These are phyloP conservation scores for Barnardius zonarius DNA, from an alignment of 2,113 vertebrate species.

Conservation along the genomic window DNA sequence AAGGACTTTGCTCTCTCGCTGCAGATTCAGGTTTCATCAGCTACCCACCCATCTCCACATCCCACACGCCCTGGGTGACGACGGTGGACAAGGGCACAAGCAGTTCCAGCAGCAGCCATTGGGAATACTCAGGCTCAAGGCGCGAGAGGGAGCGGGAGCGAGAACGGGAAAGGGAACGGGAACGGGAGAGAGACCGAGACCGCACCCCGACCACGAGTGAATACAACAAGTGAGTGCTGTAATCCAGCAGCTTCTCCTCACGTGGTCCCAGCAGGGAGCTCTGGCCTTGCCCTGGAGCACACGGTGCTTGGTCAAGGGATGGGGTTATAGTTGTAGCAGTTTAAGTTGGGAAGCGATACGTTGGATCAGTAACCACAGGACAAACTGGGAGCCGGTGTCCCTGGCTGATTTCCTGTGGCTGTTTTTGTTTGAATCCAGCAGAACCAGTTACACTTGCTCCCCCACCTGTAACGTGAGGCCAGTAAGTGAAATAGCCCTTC, in stretches of 20 bases:
- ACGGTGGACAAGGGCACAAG: conserved; percentile 64
- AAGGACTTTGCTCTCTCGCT: neutral
- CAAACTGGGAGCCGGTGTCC: neutral
- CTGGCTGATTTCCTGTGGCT: neutral
- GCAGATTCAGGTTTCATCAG: conserved; percentile 74
- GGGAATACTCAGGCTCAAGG: conserved; percentile 68
- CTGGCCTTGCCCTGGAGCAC: neutral
- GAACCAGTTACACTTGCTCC: conserved; percentile 45
- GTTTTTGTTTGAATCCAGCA: conserved; percentile 1
- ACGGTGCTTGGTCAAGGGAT: neutral
- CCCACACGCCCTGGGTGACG: conserved; percentile 69
- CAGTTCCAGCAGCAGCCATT: conserved; percentile 58
- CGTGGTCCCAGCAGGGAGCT: neutral
- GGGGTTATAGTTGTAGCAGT: fast-evolving
- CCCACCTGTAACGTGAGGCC: neutral
- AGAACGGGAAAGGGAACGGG: neutral
- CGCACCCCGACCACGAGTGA: conserved; percentile 64
- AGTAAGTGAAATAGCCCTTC: conserved; percentile 6
- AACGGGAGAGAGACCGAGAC: conserved; percentile 10
- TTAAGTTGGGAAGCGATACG: neutral
- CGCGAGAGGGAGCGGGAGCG: conserved; percentile 63
- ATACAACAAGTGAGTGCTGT: conserved; percentile 67
- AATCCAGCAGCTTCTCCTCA: neutral
- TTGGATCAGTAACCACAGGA: neutral
- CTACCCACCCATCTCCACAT: conserved; percentile 69